Base-by-base conservation (phyloP, 2,888 invertebrate genomes). In the Resseliella maxima region DNA sequence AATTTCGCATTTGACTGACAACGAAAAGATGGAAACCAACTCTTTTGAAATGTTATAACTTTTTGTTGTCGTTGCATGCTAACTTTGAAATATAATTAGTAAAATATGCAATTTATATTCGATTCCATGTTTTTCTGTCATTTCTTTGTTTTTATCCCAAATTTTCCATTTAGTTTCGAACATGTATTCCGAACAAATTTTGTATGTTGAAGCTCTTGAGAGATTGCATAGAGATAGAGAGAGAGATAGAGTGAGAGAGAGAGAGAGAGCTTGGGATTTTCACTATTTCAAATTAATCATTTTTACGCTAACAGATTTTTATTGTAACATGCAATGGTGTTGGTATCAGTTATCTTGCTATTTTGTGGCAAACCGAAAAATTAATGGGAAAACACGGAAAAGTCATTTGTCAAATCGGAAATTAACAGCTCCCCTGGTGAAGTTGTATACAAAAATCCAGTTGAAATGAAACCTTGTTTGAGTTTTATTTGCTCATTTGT, bases 401-500 rank as follows among this genome's bases (percentile, higher is more conserved):
- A 72, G 72, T 72, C 31, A 72, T 72, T 72, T 72, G 72, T 72
- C 72, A 72, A 27, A 72, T 72, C 72, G 72, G 72, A 72, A 72
- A 72, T 72, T 72, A 59, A 59, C 59, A 59, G 24, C 27, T 59
- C 59, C 27, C 27, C n/a, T 5, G 72, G 31, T 72, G 31, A 27
- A 72, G 31, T 31, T 72, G 15, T 5, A 72, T 5, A 31, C 31
- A 31, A 31, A 72, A 31, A 6, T 2, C n/a, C 35, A 27, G 3
- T 72, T 31, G 31, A 35, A 72, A 72, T 24, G 24, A 59, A 59
- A 59, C 24, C 24, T 59, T 59, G 59, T 59, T 50, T 24, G 59
- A 24, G 24, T 59, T 59, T 59, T 59, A 59, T 59, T 59, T 59
- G 59, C 24, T 59, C 24, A 59, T 59, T n/a, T 59, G 59, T 59